Evolutionary conservation across 2,888 invertebrate species (phyloP), one percentile per base, ranked within the genome.

Genomic region (Byasa hedistus): DNA sequence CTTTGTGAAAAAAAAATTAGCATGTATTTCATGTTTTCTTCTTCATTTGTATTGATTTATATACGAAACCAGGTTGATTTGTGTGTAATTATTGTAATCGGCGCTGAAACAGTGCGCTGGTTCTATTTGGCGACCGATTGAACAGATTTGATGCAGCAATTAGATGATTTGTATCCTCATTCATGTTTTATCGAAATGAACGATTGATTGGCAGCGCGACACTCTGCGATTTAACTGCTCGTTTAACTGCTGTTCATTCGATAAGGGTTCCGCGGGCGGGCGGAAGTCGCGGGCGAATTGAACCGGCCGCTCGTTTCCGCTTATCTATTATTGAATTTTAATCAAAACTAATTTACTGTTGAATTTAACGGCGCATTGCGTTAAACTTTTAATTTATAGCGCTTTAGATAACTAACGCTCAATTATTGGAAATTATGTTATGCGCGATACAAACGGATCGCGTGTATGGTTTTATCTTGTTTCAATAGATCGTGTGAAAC

Each of bases 261-360:
- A 54, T 54, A 54, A 57, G 24, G n/a, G 32, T 64, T 8, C 17
- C n/a, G 48, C 19, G 19, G 48, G 15, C 48, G n/a, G 48, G 17
- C 5, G 23, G 12, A 27, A 51, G 23, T 24, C 36, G 48, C 51
- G 23, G 51, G 23, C 19, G 24, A 48, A 48, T 48, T 59, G 24
- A 58, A 44, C 23, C 58, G 48, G 5, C 19, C 48, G 48, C 48
- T 23, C 19, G 24, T 48, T 23, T 15, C 22, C 23, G 59, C 51
- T 59, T 59, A 59, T 59, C 59, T 59, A 59, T 48, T 48, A 36
- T 39, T 54, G 54, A 61, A 61, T 54, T 22, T 15, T 27, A 54
- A 61, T 55, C 39, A 55, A 55, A 39, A 61, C 39, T 7, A 39
- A 61, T 55, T 61, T 61, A 61, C 39, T 51, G 22, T 55, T 55